phyloP scores from a whole-genome alignment of 2,888 invertebrate species.

The Drosophila nr. perissopoda region DNA sequence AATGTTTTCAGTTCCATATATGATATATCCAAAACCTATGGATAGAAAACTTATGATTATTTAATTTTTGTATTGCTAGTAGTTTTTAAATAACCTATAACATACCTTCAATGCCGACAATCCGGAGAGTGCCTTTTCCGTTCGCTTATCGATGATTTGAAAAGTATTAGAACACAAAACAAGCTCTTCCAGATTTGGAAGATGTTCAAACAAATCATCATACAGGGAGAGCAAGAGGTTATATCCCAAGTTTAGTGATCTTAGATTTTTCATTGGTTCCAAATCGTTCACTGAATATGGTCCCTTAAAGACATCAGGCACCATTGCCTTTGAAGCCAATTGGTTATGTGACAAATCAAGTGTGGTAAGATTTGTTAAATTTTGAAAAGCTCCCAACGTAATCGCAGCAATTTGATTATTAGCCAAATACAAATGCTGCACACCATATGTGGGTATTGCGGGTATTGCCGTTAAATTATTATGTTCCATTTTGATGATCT shows the following conservation, averaged over 20 bases:
- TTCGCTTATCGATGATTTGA: constrained; percentile 87
- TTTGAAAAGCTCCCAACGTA: constrained; percentile 87
- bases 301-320: constrained; percentile 89
- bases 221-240: constrained; percentile 90
- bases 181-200: constrained; percentile 88
- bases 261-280: constrained; percentile 74
- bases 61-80: background rate
- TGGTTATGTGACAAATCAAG: constrained; percentile 90
- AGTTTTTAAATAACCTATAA: background rate
- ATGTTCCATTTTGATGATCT: constrained; percentile 78
- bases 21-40: constrained; percentile 89
- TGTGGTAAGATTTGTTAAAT: constrained; percentile 87
- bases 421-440: constrained; percentile 87
- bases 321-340: constrained; percentile 87
- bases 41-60: background rate
- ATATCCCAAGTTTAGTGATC: constrained; percentile 86
- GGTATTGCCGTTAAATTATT: constrained; percentile 79
- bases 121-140: constrained; percentile 88
- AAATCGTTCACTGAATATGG: constrained; percentile 67
- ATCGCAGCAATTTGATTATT: constrained; percentile 88
- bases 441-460: constrained; percentile 86
- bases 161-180: constrained; percentile 91
- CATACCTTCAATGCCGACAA: constrained; percentile 88
- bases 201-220: constrained; percentile 91
- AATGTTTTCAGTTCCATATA: constrained; percentile 88